Conservation (phyloP, 2,113 vertebrate genomes). For the Ailurus styani region DNA sequence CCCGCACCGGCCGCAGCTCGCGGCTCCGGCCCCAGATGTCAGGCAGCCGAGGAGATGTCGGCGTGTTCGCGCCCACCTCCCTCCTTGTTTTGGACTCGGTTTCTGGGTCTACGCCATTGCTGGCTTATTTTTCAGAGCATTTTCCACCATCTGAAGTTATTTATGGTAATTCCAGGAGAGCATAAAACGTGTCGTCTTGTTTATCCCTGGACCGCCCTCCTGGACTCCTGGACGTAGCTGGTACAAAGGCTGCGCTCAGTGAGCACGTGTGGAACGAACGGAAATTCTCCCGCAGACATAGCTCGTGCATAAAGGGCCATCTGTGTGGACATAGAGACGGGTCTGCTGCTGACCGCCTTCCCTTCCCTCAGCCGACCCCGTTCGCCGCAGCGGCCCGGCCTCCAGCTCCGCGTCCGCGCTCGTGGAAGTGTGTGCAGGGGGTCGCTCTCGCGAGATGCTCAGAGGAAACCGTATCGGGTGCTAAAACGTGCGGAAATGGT, state of each 20-base stretch:
- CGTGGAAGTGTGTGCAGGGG: accelerated
- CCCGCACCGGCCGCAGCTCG: no score
- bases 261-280: neutral
- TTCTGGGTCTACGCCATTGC: neutral
- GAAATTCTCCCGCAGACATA: neutral
- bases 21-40: no score
- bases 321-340: accelerated
- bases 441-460: neutral
- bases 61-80: neutral
- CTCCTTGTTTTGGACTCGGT: neutral
- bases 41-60: no score
- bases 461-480: neutral
- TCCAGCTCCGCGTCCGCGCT: neutral
- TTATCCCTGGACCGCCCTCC: neutral
- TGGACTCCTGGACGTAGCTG: no score
- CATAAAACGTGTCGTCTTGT: neutral
- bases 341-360: accelerated
- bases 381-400: accelerated
- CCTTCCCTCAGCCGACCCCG: no score
- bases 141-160: neutral
- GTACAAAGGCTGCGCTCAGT: neutral
- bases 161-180: neutral
- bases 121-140: neutral
- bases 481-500: neutral
- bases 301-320: neutral